A percentile compares a stretch with the other conserved stretches of the same genome.
Conservation (phyloP, 2,113 vertebrate species). For the Neoarius graeffei region DNA sequence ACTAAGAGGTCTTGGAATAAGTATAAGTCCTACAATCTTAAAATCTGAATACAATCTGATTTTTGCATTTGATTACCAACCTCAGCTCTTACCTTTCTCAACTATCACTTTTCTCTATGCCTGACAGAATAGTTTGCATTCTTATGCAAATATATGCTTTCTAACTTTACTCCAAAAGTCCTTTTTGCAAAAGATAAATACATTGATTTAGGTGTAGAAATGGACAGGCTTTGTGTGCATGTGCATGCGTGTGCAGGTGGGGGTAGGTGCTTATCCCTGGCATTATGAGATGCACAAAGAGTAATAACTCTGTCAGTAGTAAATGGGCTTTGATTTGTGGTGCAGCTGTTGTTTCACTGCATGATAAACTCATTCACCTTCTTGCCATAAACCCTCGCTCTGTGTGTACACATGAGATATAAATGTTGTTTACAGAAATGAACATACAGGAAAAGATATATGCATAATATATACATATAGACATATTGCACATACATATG, state of each 20-base stretch:
- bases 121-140: not conserved
- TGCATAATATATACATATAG: not conserved
- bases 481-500: not conserved
- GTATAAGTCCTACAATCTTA: not conserved
- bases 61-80: not conserved
- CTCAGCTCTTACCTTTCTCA: no score
- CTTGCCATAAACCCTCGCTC: not conserved
- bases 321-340: slow-evolving; percentile 74
- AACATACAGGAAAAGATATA: not conserved
- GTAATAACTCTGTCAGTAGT: slow-evolving; percentile 76
- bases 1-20: not conserved
- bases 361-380: slow-evolving; percentile 59
- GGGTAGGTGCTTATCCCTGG: slow-evolving; percentile 54
- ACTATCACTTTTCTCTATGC: no score
- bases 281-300: slow-evolving; percentile 72
- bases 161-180: slow-evolving; percentile 26
- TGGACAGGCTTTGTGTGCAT: slow-evolving; percentile 23
- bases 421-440: not conserved
- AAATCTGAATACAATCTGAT: not conserved
- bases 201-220: not conserved
- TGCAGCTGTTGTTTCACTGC: slow-evolving; percentile 65
- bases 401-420: slow-evolving; percentile 13
- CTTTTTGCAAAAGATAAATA: not conserved
- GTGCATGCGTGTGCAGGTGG: slow-evolving; percentile 56
- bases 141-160: not conserved